Conservation (phyloP, 2,113 vertebrate genomes). For the Propithecus coquereli region DNA sequence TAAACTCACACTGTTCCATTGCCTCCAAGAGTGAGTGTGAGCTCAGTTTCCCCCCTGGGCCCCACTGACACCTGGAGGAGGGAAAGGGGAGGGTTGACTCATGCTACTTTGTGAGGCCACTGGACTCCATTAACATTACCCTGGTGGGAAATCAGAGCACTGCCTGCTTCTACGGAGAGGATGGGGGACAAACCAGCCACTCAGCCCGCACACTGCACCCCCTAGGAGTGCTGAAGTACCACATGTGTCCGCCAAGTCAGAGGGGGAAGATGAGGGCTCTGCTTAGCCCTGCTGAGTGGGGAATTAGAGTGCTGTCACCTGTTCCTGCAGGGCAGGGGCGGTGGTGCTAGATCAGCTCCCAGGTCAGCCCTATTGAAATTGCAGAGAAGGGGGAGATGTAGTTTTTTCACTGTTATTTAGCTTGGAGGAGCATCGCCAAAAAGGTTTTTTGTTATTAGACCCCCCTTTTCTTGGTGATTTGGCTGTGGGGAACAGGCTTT, state of each 20-base stretch:
- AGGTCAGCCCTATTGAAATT: not conserved
- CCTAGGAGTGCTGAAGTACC: too few relatives aligned
- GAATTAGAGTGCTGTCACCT: accelerated
- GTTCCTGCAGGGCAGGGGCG: too few relatives aligned
- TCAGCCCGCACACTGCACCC: too few relatives aligned
- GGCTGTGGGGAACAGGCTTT: not conserved
- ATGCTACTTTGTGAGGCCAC: not conserved
- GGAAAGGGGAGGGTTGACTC: too few relatives aligned
- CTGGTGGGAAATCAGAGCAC: not conserved
- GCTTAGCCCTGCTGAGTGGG: not conserved
- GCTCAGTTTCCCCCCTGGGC: not conserved
- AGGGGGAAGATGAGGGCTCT: not conserved
- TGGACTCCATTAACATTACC: not conserved
- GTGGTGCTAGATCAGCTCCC: not conserved
- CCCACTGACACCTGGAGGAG: not conserved
- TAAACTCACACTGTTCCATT: not conserved
- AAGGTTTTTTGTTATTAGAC: not conserved
- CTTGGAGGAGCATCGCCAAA: not conserved
- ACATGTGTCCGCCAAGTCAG: not conserved
- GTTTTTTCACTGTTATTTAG: not conserved
- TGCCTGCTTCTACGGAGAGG: not conserved
- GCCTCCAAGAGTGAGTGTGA: not conserved
- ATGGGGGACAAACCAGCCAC: not conserved
- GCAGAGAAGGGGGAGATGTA: not conserved
- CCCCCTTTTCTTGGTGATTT: not conserved